A percentile compares a stretch with the other conserved stretches of the same genome.
phyloP scores from a whole-genome alignment of 1,140 invertebrate genomes.

The Antheraea pernyi region DNA sequence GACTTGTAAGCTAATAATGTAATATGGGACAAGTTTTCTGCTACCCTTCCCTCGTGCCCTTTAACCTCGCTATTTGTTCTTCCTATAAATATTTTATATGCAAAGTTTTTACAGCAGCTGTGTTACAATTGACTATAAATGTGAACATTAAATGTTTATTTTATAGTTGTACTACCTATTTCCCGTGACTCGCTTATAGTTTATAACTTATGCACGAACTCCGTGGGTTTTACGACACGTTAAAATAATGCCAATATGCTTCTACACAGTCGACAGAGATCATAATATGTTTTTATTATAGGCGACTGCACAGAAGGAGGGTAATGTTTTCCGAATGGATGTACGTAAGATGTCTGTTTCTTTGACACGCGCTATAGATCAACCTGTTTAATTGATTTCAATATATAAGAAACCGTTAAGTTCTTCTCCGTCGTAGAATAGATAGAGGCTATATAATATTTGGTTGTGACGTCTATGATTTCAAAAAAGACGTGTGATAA shows the following conservation, averaged over 20 bases:
- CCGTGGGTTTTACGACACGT: background rate
- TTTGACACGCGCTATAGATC: too few species aligned
- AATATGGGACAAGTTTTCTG: slow-evolving; percentile 30
- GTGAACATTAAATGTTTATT: slow-evolving; percentile 4
- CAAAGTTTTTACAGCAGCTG: slow-evolving; percentile 9
- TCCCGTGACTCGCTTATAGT: background rate
- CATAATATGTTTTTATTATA: background rate
- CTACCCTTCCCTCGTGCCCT: slow-evolving; percentile 16
- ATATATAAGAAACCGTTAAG: too few species aligned
- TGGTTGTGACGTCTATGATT: too few species aligned
- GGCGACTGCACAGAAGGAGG: too few species aligned
- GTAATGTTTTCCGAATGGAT: too few species aligned
- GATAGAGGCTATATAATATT: too few species aligned
- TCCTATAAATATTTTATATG: slow-evolving; percentile 39
- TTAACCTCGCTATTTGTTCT: slow-evolving; percentile 19
- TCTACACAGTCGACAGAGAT: background rate
- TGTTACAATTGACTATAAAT: slow-evolving; percentile 4
- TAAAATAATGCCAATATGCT: slow-evolving; percentile 1
- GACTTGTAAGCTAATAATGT: slow-evolving; percentile 34
- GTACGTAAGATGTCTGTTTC: too few species aligned
- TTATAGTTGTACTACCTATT: background rate
- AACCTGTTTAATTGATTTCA: too few species aligned
- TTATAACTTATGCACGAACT: background rate
- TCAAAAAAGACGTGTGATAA: too few species aligned
- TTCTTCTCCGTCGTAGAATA: too few species aligned